Base-by-base conservation (phyloP, 2,797 vertebrate genomes). In the Champsocephalus esox region DNA sequence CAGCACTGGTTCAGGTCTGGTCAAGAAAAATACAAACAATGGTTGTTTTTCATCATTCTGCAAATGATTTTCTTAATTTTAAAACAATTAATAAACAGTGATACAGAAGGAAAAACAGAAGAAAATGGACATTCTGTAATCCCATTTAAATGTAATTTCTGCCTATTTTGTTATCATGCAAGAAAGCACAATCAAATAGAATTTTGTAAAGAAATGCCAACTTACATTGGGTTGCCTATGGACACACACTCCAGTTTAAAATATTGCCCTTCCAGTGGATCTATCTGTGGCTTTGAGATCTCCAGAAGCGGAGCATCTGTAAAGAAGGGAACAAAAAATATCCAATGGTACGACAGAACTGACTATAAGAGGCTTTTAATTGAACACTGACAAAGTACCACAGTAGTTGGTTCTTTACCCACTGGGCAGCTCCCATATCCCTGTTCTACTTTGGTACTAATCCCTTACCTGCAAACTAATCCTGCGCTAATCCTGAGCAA, bases 171-270 rank as follows among this genome's bases (percentile, higher is more conserved):
- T 28, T 38, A 38, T 7, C 19, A 19, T 52, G 13, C 16, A 2
- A 43, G 48, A 11, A 62, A 34, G 12, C 56, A 50, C 3, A 44
- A 58, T 59, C 5, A 73, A 50, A 79, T 41, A 1, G 64, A 12
- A 71, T 66, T 14, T 12, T 41, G 4, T 50, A 38, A 79, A 64
- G 41, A 50, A 71, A 75, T 55, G 19, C 24, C 16, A 52, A 96
- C 98, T 98, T 96, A 99, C 98, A 96, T 94, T 80, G 98, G 98
- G 93, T 99, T 99, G 94, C 98, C 98, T 96, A 95, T 98, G 90
- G 97, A 98, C 93, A 96, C 95, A 89, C 98, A 99, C 92, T 97
- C 98, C 95, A 99, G 89, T 94, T 97, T 97, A 90, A 99, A 96
- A 93, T 97, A 96, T 81, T 98, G 97, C 88, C 98, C 98, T 95